Percentiles rank a stretch among this genome's conserved stretches.
phyloP scores from a whole-genome alignment of 2,888 invertebrate species.

The Cheilosia scutellata region DNA sequence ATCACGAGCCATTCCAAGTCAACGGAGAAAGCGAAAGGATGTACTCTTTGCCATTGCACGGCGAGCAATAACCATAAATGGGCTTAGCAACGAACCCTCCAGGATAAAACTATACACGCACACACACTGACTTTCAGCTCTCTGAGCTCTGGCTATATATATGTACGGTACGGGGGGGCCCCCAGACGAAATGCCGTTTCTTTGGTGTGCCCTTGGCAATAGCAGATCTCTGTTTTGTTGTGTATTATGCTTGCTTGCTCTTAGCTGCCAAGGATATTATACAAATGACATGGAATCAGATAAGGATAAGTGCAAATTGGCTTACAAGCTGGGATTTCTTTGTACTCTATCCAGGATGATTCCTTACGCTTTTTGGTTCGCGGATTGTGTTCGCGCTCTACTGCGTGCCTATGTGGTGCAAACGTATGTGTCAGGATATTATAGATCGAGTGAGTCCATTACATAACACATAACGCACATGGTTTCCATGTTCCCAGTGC shows the following conservation, averaged over 20 bases:
- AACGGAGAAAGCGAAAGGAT: constrained; percentile 68
- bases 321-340: constrained; percentile 84
- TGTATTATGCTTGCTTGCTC: constrained; percentile 29
- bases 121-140: constrained; percentile 43
- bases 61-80: constrained; percentile 84
- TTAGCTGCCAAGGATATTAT: constrained; percentile 80
- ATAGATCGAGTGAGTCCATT: constrained; percentile 74
- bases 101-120: constrained; percentile 79
- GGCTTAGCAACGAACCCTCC: constrained; percentile 84
- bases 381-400: constrained; percentile 46
- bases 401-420: constrained; percentile 72
- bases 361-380: constrained; percentile 39
- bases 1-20: constrained; percentile 68
- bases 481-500: constrained; percentile 14
- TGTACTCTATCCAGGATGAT: constrained; percentile 72
- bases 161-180: constrained; percentile 19
- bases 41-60: constrained; percentile 81
- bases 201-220: constrained; percentile 22
- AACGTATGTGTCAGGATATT: constrained; percentile 69
- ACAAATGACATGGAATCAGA: constrained; percentile 84
- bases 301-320: constrained; percentile 84
- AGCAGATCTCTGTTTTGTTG: constrained; percentile 13
- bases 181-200: constrained; percentile 37
- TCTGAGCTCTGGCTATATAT: background rate
- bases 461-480: constrained; percentile 71